phyloP scores from a whole-genome alignment of 2,888 invertebrate species.

The Dione vanillae region DNA sequence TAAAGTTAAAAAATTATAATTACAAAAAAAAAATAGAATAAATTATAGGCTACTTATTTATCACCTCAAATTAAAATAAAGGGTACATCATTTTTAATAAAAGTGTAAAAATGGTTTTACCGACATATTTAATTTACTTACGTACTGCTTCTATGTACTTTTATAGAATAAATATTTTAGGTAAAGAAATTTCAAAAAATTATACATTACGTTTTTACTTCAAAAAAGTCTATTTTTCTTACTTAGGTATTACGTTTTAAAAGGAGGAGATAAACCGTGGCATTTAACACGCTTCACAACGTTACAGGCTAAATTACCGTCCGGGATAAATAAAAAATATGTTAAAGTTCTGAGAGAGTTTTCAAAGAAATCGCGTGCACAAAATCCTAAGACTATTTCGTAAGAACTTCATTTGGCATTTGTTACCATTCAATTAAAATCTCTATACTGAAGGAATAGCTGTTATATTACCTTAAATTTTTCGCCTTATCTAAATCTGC shows the following conservation, averaged over 20 bases:
- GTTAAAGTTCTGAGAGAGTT: conserved; percentile 58
- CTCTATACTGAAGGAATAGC: conserved; percentile 54
- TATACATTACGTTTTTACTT: too few species aligned
- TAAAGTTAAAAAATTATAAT: too few species aligned
- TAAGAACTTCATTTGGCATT: conserved; percentile 57
- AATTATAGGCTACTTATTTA: too few species aligned
- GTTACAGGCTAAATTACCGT: conserved; percentile 54
- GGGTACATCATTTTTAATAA: too few species aligned
- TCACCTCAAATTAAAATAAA: too few species aligned
- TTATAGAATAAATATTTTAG: too few species aligned
- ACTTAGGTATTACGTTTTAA: conserved; percentile 26
- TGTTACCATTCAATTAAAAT: conserved; percentile 42
- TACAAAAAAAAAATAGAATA: too few species aligned
- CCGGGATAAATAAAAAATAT: conserved; percentile 59
- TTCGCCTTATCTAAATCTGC: conserved; percentile 63
- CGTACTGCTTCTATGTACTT: too few species aligned
- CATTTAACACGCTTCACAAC: conserved; percentile 25
- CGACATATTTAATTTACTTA: too few species aligned
- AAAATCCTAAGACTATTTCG: conserved; percentile 60
- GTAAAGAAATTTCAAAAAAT: too few species aligned
- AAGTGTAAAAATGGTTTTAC: too few species aligned
- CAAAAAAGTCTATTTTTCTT: background rate
- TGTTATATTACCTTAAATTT: conserved; percentile 52
- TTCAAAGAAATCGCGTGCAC: conserved; percentile 68
- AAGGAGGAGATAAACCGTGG: background rate